phyloP scores from a whole-genome alignment of 2,797 vertebrate genomes.

The Ceryle rudis region DNA sequence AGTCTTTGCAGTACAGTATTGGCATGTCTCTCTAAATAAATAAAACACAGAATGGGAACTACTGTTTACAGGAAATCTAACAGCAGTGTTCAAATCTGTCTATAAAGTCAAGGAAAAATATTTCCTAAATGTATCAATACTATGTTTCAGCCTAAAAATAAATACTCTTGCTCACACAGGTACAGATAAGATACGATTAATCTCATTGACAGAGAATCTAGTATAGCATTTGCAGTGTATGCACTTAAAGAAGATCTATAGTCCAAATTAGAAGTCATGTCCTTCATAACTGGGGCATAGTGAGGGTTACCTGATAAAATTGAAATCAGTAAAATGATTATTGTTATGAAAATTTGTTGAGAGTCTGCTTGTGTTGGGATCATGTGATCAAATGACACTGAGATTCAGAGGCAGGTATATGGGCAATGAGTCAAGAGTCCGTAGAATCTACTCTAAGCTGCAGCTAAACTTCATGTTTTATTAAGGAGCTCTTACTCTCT shows the following conservation, averaged over 20 bases:
- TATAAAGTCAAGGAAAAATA: neutral
- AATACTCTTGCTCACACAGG: neutral
- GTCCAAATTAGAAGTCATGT: neutral
- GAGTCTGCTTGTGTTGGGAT: neutral
- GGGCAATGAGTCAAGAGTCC: neutral
- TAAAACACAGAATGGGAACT: neutral
- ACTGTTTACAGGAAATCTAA: neutral
- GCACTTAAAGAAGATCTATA: neutral
- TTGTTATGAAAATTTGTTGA: neutral
- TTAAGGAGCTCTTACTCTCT: neutral
- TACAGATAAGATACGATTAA: neutral
- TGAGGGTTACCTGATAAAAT: neutral
- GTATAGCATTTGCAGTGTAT: neutral
- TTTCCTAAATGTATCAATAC: neutral
- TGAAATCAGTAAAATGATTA: neutral
- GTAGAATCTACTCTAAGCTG: neutral
- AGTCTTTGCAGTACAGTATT: neutral
- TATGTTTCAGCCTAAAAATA: neutral
- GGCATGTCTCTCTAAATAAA: neutral
- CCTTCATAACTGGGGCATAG: neutral
- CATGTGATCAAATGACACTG: neutral
- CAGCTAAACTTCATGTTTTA: neutral
- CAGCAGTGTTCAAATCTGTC: neutral
- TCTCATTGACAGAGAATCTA: neutral
- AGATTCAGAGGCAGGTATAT: neutral